phyloP scores from a whole-genome alignment of 2,888 invertebrate species.

The Diplazon laetatorius region DNA sequence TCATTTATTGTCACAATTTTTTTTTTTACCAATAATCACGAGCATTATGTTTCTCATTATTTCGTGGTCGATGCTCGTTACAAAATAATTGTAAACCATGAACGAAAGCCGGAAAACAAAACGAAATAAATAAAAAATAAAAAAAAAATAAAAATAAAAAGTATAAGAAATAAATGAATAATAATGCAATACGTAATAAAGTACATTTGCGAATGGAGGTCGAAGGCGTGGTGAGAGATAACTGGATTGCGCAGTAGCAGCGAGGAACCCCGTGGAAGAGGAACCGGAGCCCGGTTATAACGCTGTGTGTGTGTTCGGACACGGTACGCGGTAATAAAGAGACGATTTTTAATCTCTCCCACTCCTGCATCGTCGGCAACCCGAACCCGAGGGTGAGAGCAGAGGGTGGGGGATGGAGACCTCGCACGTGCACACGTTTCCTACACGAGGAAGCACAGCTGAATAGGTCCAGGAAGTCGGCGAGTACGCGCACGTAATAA shows the following conservation, averaged over 20 bases:
- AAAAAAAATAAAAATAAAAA: not conserved
- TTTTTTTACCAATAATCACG: too few species aligned
- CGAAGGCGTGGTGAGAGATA: not conserved
- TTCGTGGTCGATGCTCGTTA: not conserved
- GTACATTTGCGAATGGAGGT: not conserved
- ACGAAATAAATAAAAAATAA: too few species aligned
- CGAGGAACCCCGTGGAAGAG: too few species aligned
- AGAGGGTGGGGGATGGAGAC: too few species aligned
- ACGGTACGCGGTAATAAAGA: conserved; percentile 25
- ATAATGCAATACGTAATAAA: not conserved
- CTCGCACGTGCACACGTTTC: conserved; percentile 13
- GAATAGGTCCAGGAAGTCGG: conserved; percentile 3
- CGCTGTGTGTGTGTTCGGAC: not conserved
- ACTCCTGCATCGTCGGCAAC: not conserved
- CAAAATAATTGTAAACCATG: not conserved
- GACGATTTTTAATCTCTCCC: conserved; percentile 43
- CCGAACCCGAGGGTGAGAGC: not conserved
- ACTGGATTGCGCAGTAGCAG: not conserved
- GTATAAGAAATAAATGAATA: too few species aligned
- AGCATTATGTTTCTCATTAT: not conserved
- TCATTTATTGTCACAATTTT: too few species aligned
- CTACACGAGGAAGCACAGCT: not conserved
- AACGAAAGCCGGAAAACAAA: too few species aligned
- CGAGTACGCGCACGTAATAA: conserved; percentile 10
- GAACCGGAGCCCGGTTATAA: not conserved